Evolutionary conservation across 1,140 invertebrate species (phyloP).

Genomic region (Psix sp.): DNA sequence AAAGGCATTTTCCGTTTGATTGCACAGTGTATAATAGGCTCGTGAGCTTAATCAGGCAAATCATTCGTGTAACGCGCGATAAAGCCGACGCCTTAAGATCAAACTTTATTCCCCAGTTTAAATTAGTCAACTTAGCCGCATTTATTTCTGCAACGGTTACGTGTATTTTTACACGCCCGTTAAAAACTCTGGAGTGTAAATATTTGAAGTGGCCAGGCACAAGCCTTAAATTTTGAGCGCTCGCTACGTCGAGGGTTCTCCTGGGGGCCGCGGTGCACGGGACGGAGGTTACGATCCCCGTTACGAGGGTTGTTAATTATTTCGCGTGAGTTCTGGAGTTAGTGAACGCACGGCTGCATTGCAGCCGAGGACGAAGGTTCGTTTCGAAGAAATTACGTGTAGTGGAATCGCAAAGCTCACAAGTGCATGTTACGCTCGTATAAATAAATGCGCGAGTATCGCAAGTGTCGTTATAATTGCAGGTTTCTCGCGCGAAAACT

Average conservation of each 20-base stretch:
- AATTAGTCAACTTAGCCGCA: conserved; percentile 44
- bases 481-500: conserved; percentile 46
- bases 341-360: conserved; percentile 58
- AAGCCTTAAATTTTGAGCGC: conserved; percentile 55
- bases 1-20: no score
- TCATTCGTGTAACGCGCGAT: not conserved
- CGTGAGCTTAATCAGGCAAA: no score
- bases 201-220: conserved; percentile 60
- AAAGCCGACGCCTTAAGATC: conserved; percentile 8
- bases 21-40: no score
- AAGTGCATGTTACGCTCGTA: conserved; percentile 50
- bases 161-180: conserved; percentile 57
- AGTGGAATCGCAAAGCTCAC: conserved; percentile 54
- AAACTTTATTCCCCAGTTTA: conserved; percentile 40
- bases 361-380: conserved; percentile 45
- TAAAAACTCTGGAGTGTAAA: conserved; percentile 59
- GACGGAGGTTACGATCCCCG: conserved; percentile 48
- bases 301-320: conserved; percentile 72
- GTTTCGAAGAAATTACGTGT: conserved; percentile 55
- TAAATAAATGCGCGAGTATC: conserved; percentile 56
- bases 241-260: conserved; percentile 53
- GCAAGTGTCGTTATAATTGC: conserved; percentile 53
- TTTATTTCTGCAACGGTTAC: conserved; percentile 36
- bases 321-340: conserved; percentile 69
- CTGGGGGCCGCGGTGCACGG: conserved; percentile 32